Base-by-base conservation (phyloP, 2,797 vertebrate species). In the Chromis chromis region DNA sequence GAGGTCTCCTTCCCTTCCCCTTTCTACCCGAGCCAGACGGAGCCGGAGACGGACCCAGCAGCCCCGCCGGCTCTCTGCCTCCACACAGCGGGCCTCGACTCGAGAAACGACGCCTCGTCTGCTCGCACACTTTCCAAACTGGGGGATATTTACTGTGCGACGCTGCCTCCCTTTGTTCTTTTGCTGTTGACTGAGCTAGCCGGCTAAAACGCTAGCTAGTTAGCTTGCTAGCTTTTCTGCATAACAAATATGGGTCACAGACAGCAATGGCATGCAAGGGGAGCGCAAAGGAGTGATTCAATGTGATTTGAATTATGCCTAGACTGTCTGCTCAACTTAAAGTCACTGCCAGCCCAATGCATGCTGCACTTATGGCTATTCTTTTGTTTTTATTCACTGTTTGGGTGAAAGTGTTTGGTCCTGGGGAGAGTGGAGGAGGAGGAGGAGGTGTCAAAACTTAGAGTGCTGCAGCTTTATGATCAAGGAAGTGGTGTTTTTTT, bases 221-320 rank as follows among this genome's bases (percentile, higher is more conserved):
- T 92, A 89, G 90, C 91, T 8, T 49, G 86, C 81, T 90, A 91
- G 92, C 88, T 57, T 55, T 42, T 46, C 65, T 79, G 81, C 75
- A 76, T 77, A 76, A 81, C 78, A 85, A 71, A 90, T 90, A 73
- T 92, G 89, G 86, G 90, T 92, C 91, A 89, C 68, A 80, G 78
- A 57, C 84, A 68, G 70, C 53, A 8, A 11, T n/a, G 85, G 75
- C 74, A 70, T 57, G 84, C 71, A 17, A 28, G 33, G 10, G 25
- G 49, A 27, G 27, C 46, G 21, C 46, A 44, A 21, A 25, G 44
- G 65, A 60, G 72, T 16, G 79, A 76, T 65, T 21, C 60, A 21
- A 52, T 40, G 69, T 65, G 81, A 73, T 70, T 58, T 66, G 12
- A 69, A 65, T 63, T 4, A 14, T 11, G 36, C 36, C 21, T 58